phyloP scores from a whole-genome alignment of 2,797 vertebrate genomes.

The Fratercula arctica region DNA sequence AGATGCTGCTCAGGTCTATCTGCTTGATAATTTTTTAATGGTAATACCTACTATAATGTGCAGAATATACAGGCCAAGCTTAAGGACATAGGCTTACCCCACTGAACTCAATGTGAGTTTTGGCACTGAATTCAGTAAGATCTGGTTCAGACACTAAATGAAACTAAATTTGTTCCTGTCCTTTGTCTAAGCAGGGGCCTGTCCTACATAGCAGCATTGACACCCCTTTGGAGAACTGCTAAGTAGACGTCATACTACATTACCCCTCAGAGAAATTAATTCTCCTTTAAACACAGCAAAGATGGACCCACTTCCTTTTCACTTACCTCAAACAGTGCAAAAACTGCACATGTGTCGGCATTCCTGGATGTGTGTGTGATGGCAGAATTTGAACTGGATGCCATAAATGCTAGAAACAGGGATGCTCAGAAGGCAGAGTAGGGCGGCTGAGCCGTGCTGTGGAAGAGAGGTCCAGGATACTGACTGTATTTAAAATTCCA shows the following conservation, averaged over 20 bases:
- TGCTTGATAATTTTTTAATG: not conserved
- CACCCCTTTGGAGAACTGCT: not conserved
- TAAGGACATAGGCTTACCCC: not conserved
- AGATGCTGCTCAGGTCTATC: not conserved
- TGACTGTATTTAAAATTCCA: slow-evolving; percentile 24
- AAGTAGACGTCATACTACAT: not conserved
- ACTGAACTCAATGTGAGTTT: not conserved
- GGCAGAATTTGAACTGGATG: not conserved
- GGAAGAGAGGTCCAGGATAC: not conserved
- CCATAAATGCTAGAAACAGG: not conserved
- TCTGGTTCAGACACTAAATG: not conserved
- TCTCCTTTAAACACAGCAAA: not conserved
- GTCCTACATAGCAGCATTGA: not conserved
- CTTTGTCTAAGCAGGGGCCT: not conserved
- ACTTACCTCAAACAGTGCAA: not conserved
- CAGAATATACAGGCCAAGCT: not conserved
- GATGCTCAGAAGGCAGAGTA: not conserved
- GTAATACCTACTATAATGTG: not conserved
- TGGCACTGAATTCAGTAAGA: not conserved
- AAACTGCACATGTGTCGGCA: not conserved
- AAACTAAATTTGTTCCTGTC: not conserved
- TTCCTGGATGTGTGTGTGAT: not conserved
- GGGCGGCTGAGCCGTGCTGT: not conserved
- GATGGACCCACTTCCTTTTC: not conserved
- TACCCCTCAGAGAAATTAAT: slow-evolving; percentile 5